Percentiles rank a stretch among this genome's conserved stretches.
Conservation (phyloP, 2,888 invertebrate genomes). For the Apodemia duryi region DNA sequence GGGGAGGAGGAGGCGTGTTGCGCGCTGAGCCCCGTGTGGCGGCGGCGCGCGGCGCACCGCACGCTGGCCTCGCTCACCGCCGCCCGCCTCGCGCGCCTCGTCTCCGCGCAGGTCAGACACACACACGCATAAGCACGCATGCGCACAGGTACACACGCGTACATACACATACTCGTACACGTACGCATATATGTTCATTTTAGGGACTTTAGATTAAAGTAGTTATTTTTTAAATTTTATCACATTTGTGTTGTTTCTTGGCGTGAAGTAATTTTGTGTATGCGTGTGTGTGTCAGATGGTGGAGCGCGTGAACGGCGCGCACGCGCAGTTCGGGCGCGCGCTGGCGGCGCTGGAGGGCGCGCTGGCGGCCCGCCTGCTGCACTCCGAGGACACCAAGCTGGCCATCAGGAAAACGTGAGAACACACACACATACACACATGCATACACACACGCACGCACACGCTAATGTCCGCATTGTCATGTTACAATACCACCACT, state of each 20-base stretch:
- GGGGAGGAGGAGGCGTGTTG: conserved; percentile 65
- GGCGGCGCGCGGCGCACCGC: conserved; percentile 83
- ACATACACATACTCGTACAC: neutral
- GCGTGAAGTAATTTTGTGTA: too few species aligned
- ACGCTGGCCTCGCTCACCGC: conserved; percentile 86
- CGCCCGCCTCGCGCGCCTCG: conserved; percentile 83
- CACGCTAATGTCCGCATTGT: too few species aligned
- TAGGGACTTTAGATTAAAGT: too few species aligned
- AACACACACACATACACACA: neutral
- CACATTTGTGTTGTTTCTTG: too few species aligned
- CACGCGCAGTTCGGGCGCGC: conserved; percentile 89
- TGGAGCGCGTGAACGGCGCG: conserved; percentile 86
- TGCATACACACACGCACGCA: too few species aligned
- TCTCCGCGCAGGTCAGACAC: neutral
- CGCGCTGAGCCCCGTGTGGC: conserved; percentile 79
- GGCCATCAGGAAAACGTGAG: conserved; percentile 83
- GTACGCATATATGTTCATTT: too few species aligned
- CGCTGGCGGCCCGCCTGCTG: conserved; percentile 85
- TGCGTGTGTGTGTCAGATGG: conserved; percentile 74
- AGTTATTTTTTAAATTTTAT: too few species aligned
- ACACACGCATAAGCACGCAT: neutral
- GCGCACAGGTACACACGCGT: neutral
- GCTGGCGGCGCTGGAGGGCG: conserved; percentile 82
- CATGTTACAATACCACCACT: too few species aligned
- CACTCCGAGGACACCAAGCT: conserved; percentile 89